Evolutionary conservation across 2,113 vertebrate species (phyloP).

Genomic region (Candoia aspera): DNA sequence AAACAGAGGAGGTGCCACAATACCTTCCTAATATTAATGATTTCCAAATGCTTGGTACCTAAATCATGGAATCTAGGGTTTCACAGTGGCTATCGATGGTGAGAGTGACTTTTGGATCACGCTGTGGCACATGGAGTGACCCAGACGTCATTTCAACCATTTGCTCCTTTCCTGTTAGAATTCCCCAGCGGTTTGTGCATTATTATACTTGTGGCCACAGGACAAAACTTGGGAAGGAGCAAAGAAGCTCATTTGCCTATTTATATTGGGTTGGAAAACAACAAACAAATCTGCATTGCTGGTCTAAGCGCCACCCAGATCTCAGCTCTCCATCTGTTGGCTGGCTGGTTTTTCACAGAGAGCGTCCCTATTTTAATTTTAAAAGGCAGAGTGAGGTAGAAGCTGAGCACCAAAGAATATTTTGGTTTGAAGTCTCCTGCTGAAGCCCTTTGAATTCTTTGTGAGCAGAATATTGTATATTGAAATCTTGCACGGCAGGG

Average conservation of each 20-base stretch:
- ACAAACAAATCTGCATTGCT: background rate
- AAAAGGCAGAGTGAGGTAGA: background rate
- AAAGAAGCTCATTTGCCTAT: background rate
- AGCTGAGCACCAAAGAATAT: constrained; percentile 19
- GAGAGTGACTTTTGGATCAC: background rate
- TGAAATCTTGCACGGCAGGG: constrained; percentile 42
- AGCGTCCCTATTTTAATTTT: constrained; percentile 33
- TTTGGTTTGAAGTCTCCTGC: constrained; percentile 40
- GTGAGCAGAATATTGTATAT: constrained; percentile 42
- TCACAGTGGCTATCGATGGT: background rate
- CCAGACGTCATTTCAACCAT: background rate
- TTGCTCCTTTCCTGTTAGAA: constrained; percentile 55
- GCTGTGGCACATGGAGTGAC: background rate
- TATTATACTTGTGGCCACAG: constrained; percentile 32
- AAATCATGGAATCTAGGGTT: background rate
- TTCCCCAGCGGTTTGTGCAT: constrained; percentile 40
- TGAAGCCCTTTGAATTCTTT: constrained; percentile 45
- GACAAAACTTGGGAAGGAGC: too few species aligned
- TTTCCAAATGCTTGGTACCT: constrained; percentile 48
- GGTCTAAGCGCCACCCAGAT: background rate
- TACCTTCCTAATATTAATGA: constrained; percentile 47
- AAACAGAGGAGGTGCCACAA: constrained; percentile 45
- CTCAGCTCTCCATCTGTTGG: background rate
- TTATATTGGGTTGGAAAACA: background rate
- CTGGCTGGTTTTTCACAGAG: constrained; percentile 18